Evolutionary conservation across 2,113 vertebrate genomes (phyloP), one percentile per base, ranked within the genome.

Genomic region (Copsychus sechellarum): DNA sequence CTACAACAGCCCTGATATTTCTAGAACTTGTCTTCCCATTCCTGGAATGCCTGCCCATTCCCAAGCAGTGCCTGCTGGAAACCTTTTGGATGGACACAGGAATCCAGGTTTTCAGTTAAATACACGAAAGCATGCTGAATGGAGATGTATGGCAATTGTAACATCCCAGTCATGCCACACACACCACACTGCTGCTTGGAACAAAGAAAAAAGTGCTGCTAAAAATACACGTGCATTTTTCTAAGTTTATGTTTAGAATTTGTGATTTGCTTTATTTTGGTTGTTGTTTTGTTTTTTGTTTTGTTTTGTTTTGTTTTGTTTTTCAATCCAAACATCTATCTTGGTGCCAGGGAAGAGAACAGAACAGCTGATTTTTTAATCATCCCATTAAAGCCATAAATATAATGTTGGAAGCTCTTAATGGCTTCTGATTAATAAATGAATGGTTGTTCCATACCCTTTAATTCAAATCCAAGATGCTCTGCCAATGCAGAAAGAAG

Each of bases 381-480:
- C 95, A 94, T 97, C 91, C 79, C 91, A 94, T 97, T 96, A 96
- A 97, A 97, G 95, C 94, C 90, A 88, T 96, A 96, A 95, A 90
- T 93, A 97, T 94, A 97, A 96, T 97, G 96, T 90, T 97, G 93
- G 96, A 96, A 98, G 93, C 93, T 98, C 96, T 93, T 97, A 97
- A 94, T 88, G 95, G 95, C 93, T 62, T 95, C 94, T 92, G 97
- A 97, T 97, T 96, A 98, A 98, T 96, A 98, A 98, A 98, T 97
- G 98, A 99, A 98, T 98, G 97, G 95, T 97, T 98, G 97, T 98
- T 99, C 98, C 99, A 98, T 99, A 99, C 99, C 99, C 99, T 99
- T 99, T 98, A 99, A 99, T 98, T 99, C 99, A 99, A 99, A 99
- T 99, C 99, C 99, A 98, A 99, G 99, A 98, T 99, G 99, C 98